These are phyloP conservation scores for Athrips mouffetella DNA, from an alignment of 2,888 invertebrate genomes.

Conservation along the genomic window DNA sequence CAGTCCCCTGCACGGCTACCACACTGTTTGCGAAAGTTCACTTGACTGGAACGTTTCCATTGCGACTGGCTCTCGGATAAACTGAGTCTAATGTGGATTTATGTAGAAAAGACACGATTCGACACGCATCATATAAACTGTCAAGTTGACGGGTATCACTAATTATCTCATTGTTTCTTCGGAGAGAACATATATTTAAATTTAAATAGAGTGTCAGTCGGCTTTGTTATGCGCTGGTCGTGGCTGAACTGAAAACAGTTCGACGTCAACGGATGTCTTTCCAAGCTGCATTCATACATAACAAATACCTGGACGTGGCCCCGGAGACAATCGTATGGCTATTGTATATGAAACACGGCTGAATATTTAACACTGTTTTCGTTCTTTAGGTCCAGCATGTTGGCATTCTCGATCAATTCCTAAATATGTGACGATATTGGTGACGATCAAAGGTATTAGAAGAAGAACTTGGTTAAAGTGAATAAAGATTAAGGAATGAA, in stretches of 20 bases:
- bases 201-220: slow-evolving; percentile 45
- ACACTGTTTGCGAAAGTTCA: slow-evolving; percentile 18
- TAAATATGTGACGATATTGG: slow-evolving; percentile 2
- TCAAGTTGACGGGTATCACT: slow-evolving; percentile 29
- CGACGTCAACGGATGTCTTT: slow-evolving; percentile 64
- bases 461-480: background rate
- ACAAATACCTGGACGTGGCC: slow-evolving; percentile 49
- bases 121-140: slow-evolving; percentile 18
- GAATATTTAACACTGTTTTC: slow-evolving; percentile 41
- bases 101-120: slow-evolving; percentile 22
- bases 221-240: slow-evolving; percentile 54
- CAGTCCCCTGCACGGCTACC: slow-evolving; percentile 28
- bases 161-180: slow-evolving; percentile 44
- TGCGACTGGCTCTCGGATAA: background rate
- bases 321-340: slow-evolving; percentile 52
- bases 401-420: background rate
- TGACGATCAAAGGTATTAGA: background rate
- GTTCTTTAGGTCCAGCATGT: background rate
- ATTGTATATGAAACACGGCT: slow-evolving; percentile 48
- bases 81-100: background rate
- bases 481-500: too few species aligned
- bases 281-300: slow-evolving; percentile 59
- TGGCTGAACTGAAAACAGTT: slow-evolving; percentile 63
- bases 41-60: slow-evolving; percentile 9
- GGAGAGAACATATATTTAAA: slow-evolving; percentile 42